Conservation (phyloP, 2,797 vertebrate species). For the Aplochiton taeniatus region DNA sequence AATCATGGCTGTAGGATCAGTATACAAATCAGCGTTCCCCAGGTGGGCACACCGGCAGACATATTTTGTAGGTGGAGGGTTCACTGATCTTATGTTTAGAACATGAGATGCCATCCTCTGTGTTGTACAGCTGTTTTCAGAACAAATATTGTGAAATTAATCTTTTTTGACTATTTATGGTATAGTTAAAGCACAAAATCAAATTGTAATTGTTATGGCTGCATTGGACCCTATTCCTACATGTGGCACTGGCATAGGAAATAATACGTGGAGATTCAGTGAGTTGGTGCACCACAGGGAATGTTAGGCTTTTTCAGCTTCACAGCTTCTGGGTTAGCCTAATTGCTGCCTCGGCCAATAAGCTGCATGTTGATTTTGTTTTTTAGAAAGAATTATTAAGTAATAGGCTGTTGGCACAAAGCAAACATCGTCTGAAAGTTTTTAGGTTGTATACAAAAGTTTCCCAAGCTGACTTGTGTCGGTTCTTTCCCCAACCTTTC, state of each 20-base stretch:
- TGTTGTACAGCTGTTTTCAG: neutral
- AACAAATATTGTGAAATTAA: too few relatives aligned
- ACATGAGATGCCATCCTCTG: constrained; percentile 5
- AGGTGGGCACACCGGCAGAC: constrained; percentile 11
- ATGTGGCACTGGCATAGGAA: neutral
- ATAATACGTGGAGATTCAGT: too few relatives aligned
- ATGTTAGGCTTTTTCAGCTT: constrained; percentile 16
- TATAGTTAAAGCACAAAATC: too few relatives aligned
- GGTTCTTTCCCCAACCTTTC: constrained; percentile 7
- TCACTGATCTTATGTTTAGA: constrained; percentile 7
- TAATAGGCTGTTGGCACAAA: neutral
- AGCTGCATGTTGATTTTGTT: constrained; percentile 13
- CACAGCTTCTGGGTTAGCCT: neutral
- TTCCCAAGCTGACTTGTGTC: constrained; percentile 12
- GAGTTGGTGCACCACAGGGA: constrained; percentile 12
- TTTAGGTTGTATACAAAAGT: neutral
- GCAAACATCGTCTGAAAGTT: too few relatives aligned
- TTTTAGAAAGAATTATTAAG: constrained; percentile 4
- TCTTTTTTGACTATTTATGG: too few relatives aligned
- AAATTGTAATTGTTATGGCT: neutral
- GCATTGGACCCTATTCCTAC: constrained; percentile 18
- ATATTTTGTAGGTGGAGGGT: constrained; percentile 21
- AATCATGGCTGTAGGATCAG: constrained; percentile 38
- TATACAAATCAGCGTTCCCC: constrained; percentile 36
- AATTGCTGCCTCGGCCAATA: constrained; percentile 19